These are phyloP conservation scores for Laticauda colubrina DNA, from an alignment of 2,113 vertebrate genomes.

Conservation along the genomic window DNA sequence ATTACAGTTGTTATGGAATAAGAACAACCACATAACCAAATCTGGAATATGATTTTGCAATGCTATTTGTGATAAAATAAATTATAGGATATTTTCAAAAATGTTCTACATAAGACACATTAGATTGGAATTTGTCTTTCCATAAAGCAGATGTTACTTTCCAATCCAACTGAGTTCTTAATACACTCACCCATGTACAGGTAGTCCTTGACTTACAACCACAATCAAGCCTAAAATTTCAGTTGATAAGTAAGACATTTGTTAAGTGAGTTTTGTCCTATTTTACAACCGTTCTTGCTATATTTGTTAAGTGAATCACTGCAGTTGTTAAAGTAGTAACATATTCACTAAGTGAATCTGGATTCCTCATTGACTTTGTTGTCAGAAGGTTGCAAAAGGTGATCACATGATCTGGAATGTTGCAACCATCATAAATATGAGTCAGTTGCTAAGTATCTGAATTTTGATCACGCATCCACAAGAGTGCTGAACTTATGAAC, in stretches of 20 bases:
- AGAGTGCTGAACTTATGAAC: background rate
- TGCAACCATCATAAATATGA: background rate
- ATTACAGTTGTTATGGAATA: background rate
- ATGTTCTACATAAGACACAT: background rate
- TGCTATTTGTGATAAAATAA: background rate
- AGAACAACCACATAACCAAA: background rate
- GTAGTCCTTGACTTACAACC: background rate
- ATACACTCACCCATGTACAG: background rate
- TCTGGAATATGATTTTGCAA: background rate
- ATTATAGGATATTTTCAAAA: background rate
- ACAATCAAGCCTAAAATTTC: background rate
- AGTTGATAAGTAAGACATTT: background rate
- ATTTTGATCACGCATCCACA: background rate
- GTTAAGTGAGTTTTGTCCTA: background rate
- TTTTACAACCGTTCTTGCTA: background rate
- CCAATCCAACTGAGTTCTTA: background rate
- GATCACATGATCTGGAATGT: too few species aligned
- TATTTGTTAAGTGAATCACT: background rate
- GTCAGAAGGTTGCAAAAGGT: background rate
- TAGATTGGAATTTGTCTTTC: background rate
- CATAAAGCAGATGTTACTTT: background rate
- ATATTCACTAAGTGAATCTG: background rate
- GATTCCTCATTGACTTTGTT: background rate
- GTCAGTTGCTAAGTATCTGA: background rate
- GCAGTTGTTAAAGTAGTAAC: background rate